Base-by-base conservation (phyloP, 37 sponge, comb jelly and placozoan genomes). In the Beroe ovata region DNA sequence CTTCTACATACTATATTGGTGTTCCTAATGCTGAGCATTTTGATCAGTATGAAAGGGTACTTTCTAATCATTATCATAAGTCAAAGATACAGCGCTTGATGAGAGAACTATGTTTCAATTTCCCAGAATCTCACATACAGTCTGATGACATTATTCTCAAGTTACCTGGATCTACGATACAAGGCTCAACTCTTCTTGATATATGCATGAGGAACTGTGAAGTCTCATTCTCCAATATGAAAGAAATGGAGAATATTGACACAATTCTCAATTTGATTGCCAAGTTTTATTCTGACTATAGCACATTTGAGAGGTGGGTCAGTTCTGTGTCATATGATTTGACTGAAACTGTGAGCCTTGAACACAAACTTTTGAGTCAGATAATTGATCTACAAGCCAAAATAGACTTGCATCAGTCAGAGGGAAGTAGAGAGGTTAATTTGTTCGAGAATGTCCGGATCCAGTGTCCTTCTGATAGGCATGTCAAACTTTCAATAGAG, bases 301-400 rank as follows among this genome's bases (percentile, higher is more conserved):
- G 16, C n/a, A 36, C 25, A 14, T 42, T 77, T 40, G 33, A 21
- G 8, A 77, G 41, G 33, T 77, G 84, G 84, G 47, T 77, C 16
- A 77, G 11, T 20, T 77, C 84, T 14, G 84, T 77, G 20, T 30
- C 26, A 11, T 77, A 77, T 77, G 84, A 35, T 11, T 77, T 77
- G 21, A 26, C 29, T 11, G 69, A 34, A 19, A 3, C 69, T 4
- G 36, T 18, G 34, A 66, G 69, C 34, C 6, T 32, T 14, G 69
- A 66, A 30, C 25, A 25, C 18, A 30, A 66, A 66, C 36, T 66
- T 29, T 16, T 66, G 2, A 30, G 16, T 34, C 25, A 30, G 16
- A 66, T 66, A 19, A 66, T 66, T 66, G 69, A 66, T 4, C 34
- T 66, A 32, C 69, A 66, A 66, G 69, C 69, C 14, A 25, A 66